Evolutionary conservation across 1,140 invertebrate species (phyloP).

Genomic region (Tetraneura akinire): DNA sequence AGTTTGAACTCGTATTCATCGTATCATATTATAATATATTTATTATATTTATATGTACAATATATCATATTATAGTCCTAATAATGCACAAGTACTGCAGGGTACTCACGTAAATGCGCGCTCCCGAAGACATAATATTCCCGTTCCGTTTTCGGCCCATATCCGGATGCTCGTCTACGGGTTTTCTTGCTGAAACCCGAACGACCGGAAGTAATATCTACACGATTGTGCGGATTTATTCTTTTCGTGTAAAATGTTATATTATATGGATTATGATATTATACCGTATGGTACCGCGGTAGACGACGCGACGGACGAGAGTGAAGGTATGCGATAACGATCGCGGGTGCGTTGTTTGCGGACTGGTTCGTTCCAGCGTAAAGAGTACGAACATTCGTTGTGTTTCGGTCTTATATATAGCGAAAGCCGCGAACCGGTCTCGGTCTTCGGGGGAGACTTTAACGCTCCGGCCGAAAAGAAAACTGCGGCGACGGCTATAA

Average conservation of each 20-base stretch:
- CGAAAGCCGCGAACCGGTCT: conserved; percentile 41
- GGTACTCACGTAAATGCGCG: conserved; percentile 20
- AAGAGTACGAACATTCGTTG: conserved; percentile 19
- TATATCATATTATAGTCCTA: too few relatives aligned
- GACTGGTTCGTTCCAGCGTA: conserved; percentile 46
- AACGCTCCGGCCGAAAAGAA: conserved; percentile 26
- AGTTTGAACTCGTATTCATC: too few relatives aligned
- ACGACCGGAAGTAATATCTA: not conserved
- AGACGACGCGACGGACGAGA: conserved; percentile 21
- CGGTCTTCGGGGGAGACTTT: conserved; percentile 37
- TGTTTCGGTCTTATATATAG: conserved; percentile 41
- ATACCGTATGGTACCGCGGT: not conserved
- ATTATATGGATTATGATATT: not conserved
- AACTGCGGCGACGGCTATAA: not conserved
- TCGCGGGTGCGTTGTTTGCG: conserved; percentile 46
- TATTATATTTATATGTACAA: too few relatives aligned
- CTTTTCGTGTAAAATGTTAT: too few relatives aligned
- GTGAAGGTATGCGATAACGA: conserved; percentile 32
- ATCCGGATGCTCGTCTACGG: conserved; percentile 13
- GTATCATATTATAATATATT: too few relatives aligned
- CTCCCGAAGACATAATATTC: conserved; percentile 2
- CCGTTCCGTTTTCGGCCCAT: not conserved
- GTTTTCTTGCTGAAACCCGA: conserved; percentile 4
- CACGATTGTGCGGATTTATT: too few relatives aligned
- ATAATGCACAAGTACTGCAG: too few relatives aligned